phyloP scores from a whole-genome alignment of 2,797 vertebrate genomes.

The Eptatretus atami region DNA sequence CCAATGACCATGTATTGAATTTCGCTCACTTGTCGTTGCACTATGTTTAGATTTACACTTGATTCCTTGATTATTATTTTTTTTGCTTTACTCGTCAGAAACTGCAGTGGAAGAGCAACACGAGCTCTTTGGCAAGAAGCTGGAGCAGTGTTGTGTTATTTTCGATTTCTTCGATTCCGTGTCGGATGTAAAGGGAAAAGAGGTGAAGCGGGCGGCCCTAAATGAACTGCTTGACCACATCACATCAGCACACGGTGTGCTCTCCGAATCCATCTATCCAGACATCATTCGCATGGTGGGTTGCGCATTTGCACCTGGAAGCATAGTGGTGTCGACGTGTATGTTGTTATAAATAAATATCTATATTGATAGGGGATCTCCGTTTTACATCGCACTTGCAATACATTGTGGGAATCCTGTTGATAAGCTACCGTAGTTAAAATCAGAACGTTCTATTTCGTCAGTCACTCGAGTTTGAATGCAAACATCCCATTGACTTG shows the following conservation, averaged over 20 bases:
- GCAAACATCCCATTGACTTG: no score
- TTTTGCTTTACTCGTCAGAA: constrained; percentile 21
- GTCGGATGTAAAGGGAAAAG: constrained; percentile 79
- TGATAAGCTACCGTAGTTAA: no score
- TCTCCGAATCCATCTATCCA: constrained; percentile 63
- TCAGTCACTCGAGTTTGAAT: no score
- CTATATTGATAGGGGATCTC: no score
- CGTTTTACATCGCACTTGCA: no score
- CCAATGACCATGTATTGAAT: no score
- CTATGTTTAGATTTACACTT: constrained; percentile 6
- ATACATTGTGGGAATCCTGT: no score
- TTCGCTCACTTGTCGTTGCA: constrained; percentile 8
- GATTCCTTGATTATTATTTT: constrained; percentile 10
- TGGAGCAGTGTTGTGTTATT: constrained; percentile 74
- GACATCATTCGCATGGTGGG: constrained; percentile 89
- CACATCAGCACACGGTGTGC: constrained; percentile 69
- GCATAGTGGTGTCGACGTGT: no score
- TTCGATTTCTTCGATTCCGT: constrained; percentile 90
- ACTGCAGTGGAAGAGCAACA: constrained; percentile 59
- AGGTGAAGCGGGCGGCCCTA: constrained; percentile 77
- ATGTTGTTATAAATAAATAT: no score
- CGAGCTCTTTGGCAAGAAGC: constrained; percentile 68
- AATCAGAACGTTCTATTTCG: no score
- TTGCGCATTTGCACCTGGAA: constrained; percentile 6
- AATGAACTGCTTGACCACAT: constrained; percentile 88